These are phyloP conservation scores for Caenorhabditis sp. DNA, from an alignment of 2,888 invertebrate species.

Conservation along the genomic window DNA sequence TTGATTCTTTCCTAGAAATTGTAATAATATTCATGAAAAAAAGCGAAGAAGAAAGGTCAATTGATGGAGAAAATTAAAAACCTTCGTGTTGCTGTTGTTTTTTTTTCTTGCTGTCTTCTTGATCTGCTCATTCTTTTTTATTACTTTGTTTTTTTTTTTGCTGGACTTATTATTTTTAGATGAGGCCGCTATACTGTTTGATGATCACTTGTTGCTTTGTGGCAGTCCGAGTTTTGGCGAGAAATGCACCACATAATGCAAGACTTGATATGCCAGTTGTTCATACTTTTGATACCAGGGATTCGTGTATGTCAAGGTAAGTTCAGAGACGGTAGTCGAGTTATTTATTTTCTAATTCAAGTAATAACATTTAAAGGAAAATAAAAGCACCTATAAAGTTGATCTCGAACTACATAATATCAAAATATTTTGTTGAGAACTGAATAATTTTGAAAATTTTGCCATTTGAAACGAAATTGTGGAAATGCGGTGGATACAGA, in stretches of 20 bases:
- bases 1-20: not conserved
- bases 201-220: conserved; percentile 9
- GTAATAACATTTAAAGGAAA: too few species aligned
- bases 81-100: not conserved
- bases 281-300: conserved; percentile 54
- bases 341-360: too few species aligned
- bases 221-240: conserved; percentile 7
- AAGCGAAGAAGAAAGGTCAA: not conserved
- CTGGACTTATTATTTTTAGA: conserved; percentile 6
- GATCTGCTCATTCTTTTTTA: not conserved
- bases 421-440: too few species aligned
- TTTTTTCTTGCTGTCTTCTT: not conserved
- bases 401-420: too few species aligned
- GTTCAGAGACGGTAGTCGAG: not conserved
- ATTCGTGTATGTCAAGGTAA: conserved; percentile 51
- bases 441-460: too few species aligned
- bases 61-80: not conserved
- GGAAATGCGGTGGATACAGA: too few species aligned
- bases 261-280: conserved; percentile 46
- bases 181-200: not conserved
- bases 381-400: too few species aligned
- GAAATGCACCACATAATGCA: conserved; percentile 28
- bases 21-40: not conserved
- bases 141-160: conserved; percentile 4
- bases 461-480: too few species aligned